Base-by-base conservation (phyloP, 1,140 invertebrate species). In the Drosophila leontia region DNA sequence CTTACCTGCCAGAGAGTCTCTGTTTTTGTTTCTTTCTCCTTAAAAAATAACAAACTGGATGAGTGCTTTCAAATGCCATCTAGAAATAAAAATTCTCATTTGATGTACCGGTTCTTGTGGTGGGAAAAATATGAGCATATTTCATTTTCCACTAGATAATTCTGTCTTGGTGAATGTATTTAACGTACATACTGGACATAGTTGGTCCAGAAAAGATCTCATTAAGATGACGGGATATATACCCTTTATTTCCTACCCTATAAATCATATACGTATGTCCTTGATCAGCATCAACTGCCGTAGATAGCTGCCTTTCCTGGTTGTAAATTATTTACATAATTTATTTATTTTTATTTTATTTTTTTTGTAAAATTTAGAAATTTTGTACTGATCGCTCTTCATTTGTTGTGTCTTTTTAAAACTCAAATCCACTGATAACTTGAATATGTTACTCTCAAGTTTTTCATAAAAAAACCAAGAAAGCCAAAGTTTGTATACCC, bases 391-490 rank as follows among this genome's bases (percentile, higher is more conserved):
- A n/a, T n/a, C n/a, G n/a, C n/a, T n/a, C 17, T n/a, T 41, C 15
- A 8, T 3, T 41, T 15, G 15, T 41, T 41, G 19, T n/a, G 4
- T 4, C 15, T 41, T 8, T 41, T 23, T 23, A 23, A 23, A 8
- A 80, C 79, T 82, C 65, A 65, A 79, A 83, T 83, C 80, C 72
- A 88, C 84, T 83, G 84, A 67, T 56, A 90, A 82, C 78, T 88
- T 90, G 81, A 90, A 90, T 82, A 85, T 62, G 59, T 23, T 2
- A 23, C 23, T 2, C 56, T 90, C 74, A 80, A 90, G 78, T 88
- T 78, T 90, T 90, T 69, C 65, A 87, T 87, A 87, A 88, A 7
- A 7, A 19, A 19, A 19, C 0, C 19, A 19, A 19, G 19, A 19
- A 19, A 19, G 19, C 19, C 19, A 1, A 19, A 19, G 19, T 19